A percentile compares a stretch with the other conserved stretches of the same genome.
Evolutionary conservation across 1,140 invertebrate genomes (phyloP).

Genomic region (Aphelenchoides fujianensis): DNA sequence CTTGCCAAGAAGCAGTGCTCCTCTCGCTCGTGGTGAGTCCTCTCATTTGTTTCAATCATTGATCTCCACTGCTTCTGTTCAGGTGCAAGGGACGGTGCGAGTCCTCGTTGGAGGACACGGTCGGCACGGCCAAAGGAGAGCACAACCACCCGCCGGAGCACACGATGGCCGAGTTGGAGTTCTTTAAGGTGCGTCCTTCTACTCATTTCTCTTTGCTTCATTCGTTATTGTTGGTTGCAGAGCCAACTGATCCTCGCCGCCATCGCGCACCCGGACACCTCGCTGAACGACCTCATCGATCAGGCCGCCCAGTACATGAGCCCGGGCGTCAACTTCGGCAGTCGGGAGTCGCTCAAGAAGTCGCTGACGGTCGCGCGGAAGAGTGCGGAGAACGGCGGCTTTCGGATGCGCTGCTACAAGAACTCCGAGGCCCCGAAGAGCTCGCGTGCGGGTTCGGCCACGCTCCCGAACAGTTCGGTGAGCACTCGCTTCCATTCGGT

Average conservation of each 20-base stretch:
- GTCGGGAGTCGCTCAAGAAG: conserved; percentile 49
- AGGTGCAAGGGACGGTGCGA: conserved; percentile 46
- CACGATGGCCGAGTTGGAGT: conserved; percentile 51
- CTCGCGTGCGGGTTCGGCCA: too few species aligned
- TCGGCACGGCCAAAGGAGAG: conserved; percentile 52
- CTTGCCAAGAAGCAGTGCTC: conserved; percentile 56
- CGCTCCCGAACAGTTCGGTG: too few species aligned
- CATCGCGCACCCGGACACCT: conserved; percentile 39
- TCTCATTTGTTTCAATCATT: too few species aligned
- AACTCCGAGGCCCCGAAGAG: conserved; percentile 32
- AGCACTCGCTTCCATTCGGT: too few species aligned
- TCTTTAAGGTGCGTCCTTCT: conserved; percentile 40
- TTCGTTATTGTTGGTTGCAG: conserved; percentile 22
- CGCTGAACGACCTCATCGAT: conserved; percentile 50
- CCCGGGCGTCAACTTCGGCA: conserved; percentile 39
- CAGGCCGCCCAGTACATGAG: conserved; percentile 42
- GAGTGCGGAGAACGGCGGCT: conserved; percentile 50
- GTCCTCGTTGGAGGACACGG: conserved; percentile 51
- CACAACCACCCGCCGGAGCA: conserved; percentile 52
- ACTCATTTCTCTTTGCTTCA: background rate
- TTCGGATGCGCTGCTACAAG: conserved; percentile 50
- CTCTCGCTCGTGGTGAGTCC: too few species aligned
- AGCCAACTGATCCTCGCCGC: conserved; percentile 52
- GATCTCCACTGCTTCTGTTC: too few species aligned
- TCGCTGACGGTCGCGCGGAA: conserved; percentile 50